Evolutionary conservation across 2,888 invertebrate genomes (phyloP), one percentile per base, ranked within the genome.

Genomic region (Laspeyria flexula): DNA sequence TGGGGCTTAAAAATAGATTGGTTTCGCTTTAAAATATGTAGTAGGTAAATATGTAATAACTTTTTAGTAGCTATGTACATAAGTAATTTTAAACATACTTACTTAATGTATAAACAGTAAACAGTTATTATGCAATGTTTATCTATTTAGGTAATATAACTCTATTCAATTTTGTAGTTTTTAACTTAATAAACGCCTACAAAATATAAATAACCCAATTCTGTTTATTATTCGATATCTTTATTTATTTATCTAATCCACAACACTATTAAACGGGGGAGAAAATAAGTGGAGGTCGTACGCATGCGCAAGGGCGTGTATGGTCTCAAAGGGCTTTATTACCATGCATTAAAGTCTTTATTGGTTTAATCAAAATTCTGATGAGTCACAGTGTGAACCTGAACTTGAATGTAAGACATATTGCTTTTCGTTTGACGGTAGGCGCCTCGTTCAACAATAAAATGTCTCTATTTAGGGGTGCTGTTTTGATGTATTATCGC

Each of bases 251-350:
- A 7, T 1, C 16, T 11, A 1, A 27, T 5, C 11, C 18, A 15
- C 66, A 55, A n/a, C 66, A 65, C 66, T 66, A 53, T 46, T 39
- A 15, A 12, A 9, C 37, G 54, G 40, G 61, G 61, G 47, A 50
- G 55, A 31, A 50, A 40, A 44, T 34, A 47, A 48, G 21, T 27
- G 27, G 42, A 38, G 25, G 52, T 18, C 29, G 15, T 10, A 52
- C 61, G 62, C 66, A 69, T 69, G 70, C 70, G 69, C 54, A 21
- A 43, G 41, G 43, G 37, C 46, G 6, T 37, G 43, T 15, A 55
- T 42, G 46, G 52, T 39, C 52, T 34, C 13, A 33, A 34, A 9
- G 10, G 21, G 25, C 12, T 47, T 39, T 57, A 52, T 6, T 0
- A 0, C 0, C 0, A 38, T 10, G 1, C 0, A 0, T 27, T 49